Base-by-base conservation (phyloP, 2,113 vertebrate species). In the Lamprologus callipterus region DNA sequence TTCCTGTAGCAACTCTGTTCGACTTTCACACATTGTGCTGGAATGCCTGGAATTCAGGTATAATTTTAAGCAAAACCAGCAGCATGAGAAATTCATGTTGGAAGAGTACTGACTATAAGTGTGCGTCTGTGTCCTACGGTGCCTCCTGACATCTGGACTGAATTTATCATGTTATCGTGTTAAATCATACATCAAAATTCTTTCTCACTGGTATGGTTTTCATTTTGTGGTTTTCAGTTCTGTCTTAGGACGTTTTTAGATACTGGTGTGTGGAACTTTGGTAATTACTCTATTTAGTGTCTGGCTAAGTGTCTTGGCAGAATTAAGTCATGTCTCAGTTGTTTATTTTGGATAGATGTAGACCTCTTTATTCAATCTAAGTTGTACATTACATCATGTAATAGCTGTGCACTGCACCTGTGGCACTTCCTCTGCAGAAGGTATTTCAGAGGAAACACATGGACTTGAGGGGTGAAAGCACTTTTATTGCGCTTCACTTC, bases 41-140 rank as follows among this genome's bases (percentile, higher is more conserved):
- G 95, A 96, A 97, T 96, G 94, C n/a, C 75, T 83, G 94, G 95
- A 96, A 96, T 95, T 85, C 16, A 82, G 85, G 87, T 94, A 91
- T 92, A 85, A 91, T 92, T 93, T 42, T 94, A 86, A 81, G 81
- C 45, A 79, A 91, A 92, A 94, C 92, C 78, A 88, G 85, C 14
- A n/a, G 80, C 47, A 26, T 53, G 54, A 87, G 65, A 87, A 79
- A 84, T 91, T 65, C 40, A 42, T 80, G 82, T 49, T 85, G 86
- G 68, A 87, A 2, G 28, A 87, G 40, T 16, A 14, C 9, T 65
- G 12, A 4, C 26, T 31, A 3, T 82, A 37, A 13, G 4, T 84
- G 75, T 53, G 70, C 16, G 31, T 86, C 40, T 28, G 37, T 42
- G 8, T 89, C 10, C 40, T 28, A 17, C 57, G 8, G 31, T 83